A percentile compares a stretch with the other conserved stretches of the same genome.
Evolutionary conservation across 2,888 invertebrate genomes (phyloP).

Genomic region (Uropetala carovei): DNA sequence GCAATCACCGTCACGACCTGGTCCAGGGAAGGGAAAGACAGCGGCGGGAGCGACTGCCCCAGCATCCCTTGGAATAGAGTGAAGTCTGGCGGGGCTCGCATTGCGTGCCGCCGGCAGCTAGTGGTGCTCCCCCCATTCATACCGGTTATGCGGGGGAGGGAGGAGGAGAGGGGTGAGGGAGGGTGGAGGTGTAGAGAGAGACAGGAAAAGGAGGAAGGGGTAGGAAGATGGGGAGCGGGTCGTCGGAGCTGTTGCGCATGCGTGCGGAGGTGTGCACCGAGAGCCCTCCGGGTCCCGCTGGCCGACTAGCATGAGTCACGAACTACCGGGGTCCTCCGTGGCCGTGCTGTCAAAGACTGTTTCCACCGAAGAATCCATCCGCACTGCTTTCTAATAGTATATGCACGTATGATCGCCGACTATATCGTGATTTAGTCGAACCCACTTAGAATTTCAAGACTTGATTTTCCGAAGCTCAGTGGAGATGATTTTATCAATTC

Average conservation of each 20-base stretch:
- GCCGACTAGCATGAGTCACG: neutral
- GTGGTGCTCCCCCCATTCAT: conserved; percentile 52
- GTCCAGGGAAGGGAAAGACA: neutral
- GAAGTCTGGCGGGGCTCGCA: neutral
- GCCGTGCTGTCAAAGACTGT: neutral
- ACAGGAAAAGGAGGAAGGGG: neutral
- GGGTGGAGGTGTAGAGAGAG: neutral
- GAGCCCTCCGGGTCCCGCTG: too few relatives aligned
- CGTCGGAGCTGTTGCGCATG: conserved; percentile 25
- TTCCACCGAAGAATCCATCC: neutral
- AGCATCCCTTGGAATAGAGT: conserved; percentile 44
- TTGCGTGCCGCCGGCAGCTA: conserved; percentile 47
- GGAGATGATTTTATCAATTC: too few relatives aligned
- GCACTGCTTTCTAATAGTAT: neutral
- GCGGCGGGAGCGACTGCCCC: conserved; percentile 12
- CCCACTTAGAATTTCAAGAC: too few relatives aligned
- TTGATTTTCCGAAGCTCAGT: too few relatives aligned
- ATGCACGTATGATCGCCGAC: too few relatives aligned
- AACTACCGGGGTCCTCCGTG: neutral
- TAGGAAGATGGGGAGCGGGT: neutral
- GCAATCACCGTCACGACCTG: conserved; percentile 21
- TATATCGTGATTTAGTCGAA: too few relatives aligned
- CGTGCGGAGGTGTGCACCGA: neutral
- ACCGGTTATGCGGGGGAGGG: conserved; percentile 29
- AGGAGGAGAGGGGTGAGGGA: neutral